Percentiles rank a stretch among this genome's conserved stretches.
phyloP scores from a whole-genome alignment of 2,888 invertebrate genomes.

The Lapara coniferarum region DNA sequence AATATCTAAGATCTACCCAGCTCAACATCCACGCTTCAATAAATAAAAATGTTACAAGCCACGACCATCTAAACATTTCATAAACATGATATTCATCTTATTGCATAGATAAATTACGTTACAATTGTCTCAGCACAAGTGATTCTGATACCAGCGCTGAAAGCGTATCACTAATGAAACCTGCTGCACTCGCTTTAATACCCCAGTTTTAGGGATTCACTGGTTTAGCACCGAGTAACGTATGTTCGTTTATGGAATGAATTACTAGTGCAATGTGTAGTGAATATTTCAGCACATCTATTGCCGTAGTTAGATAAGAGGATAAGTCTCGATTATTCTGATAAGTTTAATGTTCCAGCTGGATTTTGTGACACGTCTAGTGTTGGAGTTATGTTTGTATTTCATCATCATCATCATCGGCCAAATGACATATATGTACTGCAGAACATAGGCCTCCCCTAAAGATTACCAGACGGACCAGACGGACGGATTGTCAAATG shows the following conservation, averaged over 20 bases:
- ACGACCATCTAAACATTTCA: neutral
- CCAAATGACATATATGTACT: too few species aligned
- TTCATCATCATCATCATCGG: too few species aligned
- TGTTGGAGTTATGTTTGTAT: neutral
- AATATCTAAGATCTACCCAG: too few species aligned
- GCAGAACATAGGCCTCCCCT: too few species aligned
- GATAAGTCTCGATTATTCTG: slow-evolving; percentile 5
- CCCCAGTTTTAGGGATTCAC: slow-evolving; percentile 43
- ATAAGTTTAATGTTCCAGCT: neutral
- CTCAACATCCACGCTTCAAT: too few species aligned
- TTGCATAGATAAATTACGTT: neutral
- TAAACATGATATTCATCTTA: neutral
- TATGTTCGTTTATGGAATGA: slow-evolving; percentile 47
- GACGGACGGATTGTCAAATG: too few species aligned
- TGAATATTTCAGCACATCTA: slow-evolving; percentile 29
- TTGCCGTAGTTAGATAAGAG: slow-evolving; percentile 15
- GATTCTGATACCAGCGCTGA: slow-evolving; percentile 1
- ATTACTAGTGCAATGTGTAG: slow-evolving; percentile 36
- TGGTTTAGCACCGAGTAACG: slow-evolving; percentile 38
- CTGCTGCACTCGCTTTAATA: slow-evolving; percentile 12
- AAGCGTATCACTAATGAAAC: slow-evolving; percentile 7
- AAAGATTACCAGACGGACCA: too few species aligned
- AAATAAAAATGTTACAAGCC: neutral
- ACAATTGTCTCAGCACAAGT: neutral
- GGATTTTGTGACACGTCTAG: neutral